These are phyloP conservation scores for Macrochelys suwanniensis DNA, from an alignment of 2,797 vertebrate species.

Conservation along the genomic window DNA sequence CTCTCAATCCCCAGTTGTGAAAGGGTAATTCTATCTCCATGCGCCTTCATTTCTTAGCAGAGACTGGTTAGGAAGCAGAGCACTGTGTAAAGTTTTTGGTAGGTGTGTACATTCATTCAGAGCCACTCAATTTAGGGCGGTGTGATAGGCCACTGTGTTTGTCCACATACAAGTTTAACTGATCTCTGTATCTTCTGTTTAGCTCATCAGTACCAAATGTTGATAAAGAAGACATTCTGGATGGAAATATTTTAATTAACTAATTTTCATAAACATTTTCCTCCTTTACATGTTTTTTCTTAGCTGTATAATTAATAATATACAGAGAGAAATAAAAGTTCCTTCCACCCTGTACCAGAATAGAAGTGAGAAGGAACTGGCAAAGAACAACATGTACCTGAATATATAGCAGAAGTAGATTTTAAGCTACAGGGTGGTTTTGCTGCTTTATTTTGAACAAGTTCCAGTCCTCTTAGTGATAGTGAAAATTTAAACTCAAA, in stretches of 20 bases:
- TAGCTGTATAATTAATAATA: conserved; percentile 42
- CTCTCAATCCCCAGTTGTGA: neutral
- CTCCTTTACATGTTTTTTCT: conserved; percentile 29
- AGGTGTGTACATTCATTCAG: neutral
- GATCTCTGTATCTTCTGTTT: conserved; percentile 51
- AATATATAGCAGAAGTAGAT: neutral
- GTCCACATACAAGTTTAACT: conserved; percentile 35
- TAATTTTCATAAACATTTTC: conserved; percentile 29
- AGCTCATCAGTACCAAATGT: neutral
- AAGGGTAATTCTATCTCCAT: neutral
- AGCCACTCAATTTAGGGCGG: neutral
- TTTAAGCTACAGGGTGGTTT: conserved; percentile 23
- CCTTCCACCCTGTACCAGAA: conserved; percentile 44
- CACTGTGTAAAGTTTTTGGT: neutral
- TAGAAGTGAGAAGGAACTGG: conserved; percentile 30
- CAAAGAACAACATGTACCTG: conserved; percentile 10
- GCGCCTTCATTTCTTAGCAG: neutral
- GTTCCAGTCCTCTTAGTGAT: neutral
- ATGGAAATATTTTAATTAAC: conserved; percentile 56
- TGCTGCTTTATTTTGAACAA: conserved; percentile 44
- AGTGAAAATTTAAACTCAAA: neutral
- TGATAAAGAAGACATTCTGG: conserved; percentile 5
- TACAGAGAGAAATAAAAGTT: conserved; percentile 65
- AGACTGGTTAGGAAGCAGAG: neutral
- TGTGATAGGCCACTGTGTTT: conserved; percentile 8